A percentile compares a stretch with the other conserved stretches of the same genome.
Conservation (phyloP, 2,888 invertebrate species). For the Diploptera punctata region DNA sequence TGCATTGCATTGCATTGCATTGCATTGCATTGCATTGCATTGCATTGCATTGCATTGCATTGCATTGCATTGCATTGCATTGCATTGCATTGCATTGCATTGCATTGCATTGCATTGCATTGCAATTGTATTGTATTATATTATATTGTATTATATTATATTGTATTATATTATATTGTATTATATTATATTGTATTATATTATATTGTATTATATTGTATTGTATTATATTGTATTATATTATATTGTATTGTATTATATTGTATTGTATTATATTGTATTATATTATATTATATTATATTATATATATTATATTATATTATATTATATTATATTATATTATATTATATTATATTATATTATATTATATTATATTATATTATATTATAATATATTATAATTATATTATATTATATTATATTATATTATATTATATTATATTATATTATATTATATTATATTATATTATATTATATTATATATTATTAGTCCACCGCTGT, state of each 20-base stretch:
- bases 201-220: not conserved
- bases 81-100: not conserved
- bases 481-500: too few relatives aligned
- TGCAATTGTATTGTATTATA: not conserved
- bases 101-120: not conserved
- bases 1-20: not conserved
- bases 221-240: not conserved
- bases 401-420: too few relatives aligned
- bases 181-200: not conserved
- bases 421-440: not conserved
- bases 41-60: not conserved
- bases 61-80: not conserved
- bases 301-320: too few relatives aligned
- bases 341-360: too few relatives aligned
- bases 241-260: not conserved
- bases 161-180: not conserved
- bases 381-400: too few relatives aligned
- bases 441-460: not conserved
- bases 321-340: too few relatives aligned
- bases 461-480: not conserved
- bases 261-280: too few relatives aligned
- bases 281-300: too few relatives aligned
- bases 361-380: too few relatives aligned
- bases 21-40: not conserved
- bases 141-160: not conserved